Base-by-base conservation (phyloP, 1,140 invertebrate species). In the Melanaphis sacchari region DNA sequence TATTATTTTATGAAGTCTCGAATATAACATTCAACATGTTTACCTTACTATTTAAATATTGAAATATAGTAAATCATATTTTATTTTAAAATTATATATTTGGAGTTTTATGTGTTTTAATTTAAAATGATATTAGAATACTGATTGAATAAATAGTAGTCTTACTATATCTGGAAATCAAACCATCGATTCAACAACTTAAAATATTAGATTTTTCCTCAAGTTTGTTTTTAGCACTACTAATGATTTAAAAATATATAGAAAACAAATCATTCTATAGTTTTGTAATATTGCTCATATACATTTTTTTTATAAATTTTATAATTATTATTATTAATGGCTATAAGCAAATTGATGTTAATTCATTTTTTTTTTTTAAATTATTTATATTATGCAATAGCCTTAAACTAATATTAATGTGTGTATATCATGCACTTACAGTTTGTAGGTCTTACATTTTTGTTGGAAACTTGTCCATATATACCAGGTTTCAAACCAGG, bases 341-440 rank as follows among this genome's bases (percentile, higher is more conserved):
- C 40, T 84, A 41, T 40, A 76, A 76, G 59, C 59, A 76, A 18
- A 76, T n/a, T 15, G 1, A 76, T 76, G 5, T 82, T 85, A 41
- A 85, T 85, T 43, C 4, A n/a, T 31, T 85, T 85, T 15, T 4
- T 85, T 15, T 4, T 31, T 43, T 85, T 36, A 8, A 46, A 87
- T 21, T 36, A 18, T 7, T 88, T 88, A n/a, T 15, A n/a, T 76
- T 76, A 76, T 36, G 59, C 59, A 38, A 49, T 88, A 21, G 88
- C 52, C 52, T 66, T 90, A 82, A 38, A 46, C 31, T 49, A 49
- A 82, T 82, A 84, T 93, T 85, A 93, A 93, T 41, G 18, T 84
- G 81, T 24, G 36, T 40, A 49, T 85, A 84, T 21, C 91, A 93
- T 93, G 91, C 91, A 93, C 91, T 93, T 93, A 93, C 91, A 93